A percentile compares a stretch with the other conserved stretches of the same genome.
These are phyloP conservation scores for Colinus virginianus DNA, from an alignment of 2,113 vertebrate genomes.

Conservation along the genomic window DNA sequence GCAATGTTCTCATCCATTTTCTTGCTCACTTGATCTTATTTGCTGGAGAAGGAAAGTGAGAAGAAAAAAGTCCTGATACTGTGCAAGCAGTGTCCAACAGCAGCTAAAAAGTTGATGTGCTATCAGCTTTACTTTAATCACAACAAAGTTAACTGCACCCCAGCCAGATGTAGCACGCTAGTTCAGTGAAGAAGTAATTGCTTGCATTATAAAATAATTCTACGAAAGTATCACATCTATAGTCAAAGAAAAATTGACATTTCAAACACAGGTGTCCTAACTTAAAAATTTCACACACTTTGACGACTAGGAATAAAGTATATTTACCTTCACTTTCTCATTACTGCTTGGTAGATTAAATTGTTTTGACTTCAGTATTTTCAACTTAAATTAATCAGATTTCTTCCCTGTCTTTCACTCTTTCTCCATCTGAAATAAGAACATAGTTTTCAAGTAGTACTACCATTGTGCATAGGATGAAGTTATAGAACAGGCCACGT, in stretches of 20 bases:
- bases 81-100: not conserved
- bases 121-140: not conserved
- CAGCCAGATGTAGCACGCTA: not conserved
- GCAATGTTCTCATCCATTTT: not conserved
- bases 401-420: not conserved
- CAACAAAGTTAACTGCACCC: not conserved
- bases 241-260: not conserved
- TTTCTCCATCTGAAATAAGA: not conserved
- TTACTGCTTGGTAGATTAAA: not conserved
- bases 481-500: not conserved
- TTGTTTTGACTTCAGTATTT: not conserved
- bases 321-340: not conserved
- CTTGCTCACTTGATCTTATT: not conserved
- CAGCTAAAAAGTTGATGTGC: fast-evolving
- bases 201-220: not conserved
- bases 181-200: not conserved
- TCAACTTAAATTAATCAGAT: not conserved
- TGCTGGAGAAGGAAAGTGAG: not conserved
- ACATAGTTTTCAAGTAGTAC: not conserved
- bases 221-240: not conserved
- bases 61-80: not conserved
- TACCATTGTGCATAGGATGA: not conserved
- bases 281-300: not conserved
- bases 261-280: not conserved
- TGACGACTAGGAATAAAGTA: not conserved